Conservation (phyloP, 1,140 invertebrate genomes). For the Drosophila teissieri region DNA sequence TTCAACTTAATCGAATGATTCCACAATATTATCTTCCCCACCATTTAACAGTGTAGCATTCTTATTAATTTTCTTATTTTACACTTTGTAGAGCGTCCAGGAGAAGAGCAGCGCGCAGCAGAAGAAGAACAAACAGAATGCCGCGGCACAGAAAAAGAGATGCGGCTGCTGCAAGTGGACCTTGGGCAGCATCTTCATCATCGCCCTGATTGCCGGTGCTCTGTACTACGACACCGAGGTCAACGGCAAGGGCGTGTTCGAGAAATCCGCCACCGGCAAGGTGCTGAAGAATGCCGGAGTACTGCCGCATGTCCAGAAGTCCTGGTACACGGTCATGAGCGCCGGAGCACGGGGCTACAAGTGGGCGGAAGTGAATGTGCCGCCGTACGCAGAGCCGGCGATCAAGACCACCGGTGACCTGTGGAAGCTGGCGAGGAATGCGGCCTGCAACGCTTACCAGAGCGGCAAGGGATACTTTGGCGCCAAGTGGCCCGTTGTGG, state of each 20-base stretch:
- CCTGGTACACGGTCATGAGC: slow-evolving; percentile 86
- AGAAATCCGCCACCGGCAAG: slow-evolving; percentile 85
- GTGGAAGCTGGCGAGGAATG: slow-evolving; percentile 86
- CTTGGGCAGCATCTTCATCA: slow-evolving; percentile 85
- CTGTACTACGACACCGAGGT: slow-evolving; percentile 80
- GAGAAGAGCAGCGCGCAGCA: slow-evolving; percentile 80
- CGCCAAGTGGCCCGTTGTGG: slow-evolving; percentile 87
- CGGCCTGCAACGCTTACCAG: slow-evolving; percentile 85
- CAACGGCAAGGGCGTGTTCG: slow-evolving; percentile 81
- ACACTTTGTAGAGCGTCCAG: slow-evolving; percentile 52
- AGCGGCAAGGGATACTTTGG: slow-evolving; percentile 85
- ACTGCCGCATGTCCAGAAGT: slow-evolving; percentile 87
- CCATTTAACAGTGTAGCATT: not conserved
- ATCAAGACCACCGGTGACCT: slow-evolving; percentile 87
- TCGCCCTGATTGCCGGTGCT: slow-evolving; percentile 85
- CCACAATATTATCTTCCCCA: not conserved
- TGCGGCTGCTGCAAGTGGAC: slow-evolving; percentile 86
- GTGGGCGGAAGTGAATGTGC: slow-evolving; percentile 88
- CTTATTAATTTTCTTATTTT: not conserved
- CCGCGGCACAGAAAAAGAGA: slow-evolving; percentile 71
- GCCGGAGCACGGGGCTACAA: slow-evolving; percentile 87
- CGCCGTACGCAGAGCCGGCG: slow-evolving; percentile 88
- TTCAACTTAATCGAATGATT: not conserved
- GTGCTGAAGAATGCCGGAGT: slow-evolving; percentile 87
- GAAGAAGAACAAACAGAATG: slow-evolving; percentile 77